A percentile compares a stretch with the other conserved stretches of the same genome.
These are phyloP conservation scores for Acrobasis suavella DNA, from an alignment of 2,888 invertebrate genomes.

Conservation along the genomic window DNA sequence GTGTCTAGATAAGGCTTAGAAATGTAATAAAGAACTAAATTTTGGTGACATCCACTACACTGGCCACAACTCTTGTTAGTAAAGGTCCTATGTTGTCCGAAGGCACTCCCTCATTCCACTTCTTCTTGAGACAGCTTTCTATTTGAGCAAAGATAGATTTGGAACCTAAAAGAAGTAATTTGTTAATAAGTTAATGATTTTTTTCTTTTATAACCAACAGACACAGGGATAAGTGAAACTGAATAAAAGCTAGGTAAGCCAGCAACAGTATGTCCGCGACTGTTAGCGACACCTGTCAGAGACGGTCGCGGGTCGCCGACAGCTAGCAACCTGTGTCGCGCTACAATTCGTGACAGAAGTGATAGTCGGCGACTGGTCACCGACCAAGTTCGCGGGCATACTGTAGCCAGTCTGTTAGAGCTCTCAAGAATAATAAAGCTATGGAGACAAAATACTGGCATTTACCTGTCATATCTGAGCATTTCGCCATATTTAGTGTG, in stretches of 20 bases:
- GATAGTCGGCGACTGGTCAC: too few species aligned
- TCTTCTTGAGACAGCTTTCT: constrained; percentile 66
- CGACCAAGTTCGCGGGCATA: too few species aligned
- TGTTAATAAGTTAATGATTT: constrained; percentile 2
- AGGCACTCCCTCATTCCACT: constrained; percentile 60
- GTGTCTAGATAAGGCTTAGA: background rate
- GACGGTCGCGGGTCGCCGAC: too few species aligned
- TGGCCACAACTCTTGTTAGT: constrained; percentile 64
- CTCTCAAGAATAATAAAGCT: too few species aligned
- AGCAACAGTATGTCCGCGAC: too few species aligned
- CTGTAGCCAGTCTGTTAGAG: too few species aligned
- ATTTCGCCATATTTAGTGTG: constrained; percentile 64
- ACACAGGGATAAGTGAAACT: too few species aligned
- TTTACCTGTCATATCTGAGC: constrained; percentile 51
- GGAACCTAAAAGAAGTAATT: constrained; percentile 46
- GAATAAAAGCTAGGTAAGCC: too few species aligned
- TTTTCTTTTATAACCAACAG: too few species aligned
- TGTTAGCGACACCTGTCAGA: too few species aligned
- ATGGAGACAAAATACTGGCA: background rate
- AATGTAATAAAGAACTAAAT: constrained; percentile 28
- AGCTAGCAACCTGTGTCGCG: too few species aligned
- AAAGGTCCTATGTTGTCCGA: constrained; percentile 63
- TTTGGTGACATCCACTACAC: constrained; percentile 63
- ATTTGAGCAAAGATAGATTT: constrained; percentile 53
- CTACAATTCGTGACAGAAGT: too few species aligned